phyloP scores from a whole-genome alignment of 2,113 vertebrate species.

The Amphiprion ocellaris region DNA sequence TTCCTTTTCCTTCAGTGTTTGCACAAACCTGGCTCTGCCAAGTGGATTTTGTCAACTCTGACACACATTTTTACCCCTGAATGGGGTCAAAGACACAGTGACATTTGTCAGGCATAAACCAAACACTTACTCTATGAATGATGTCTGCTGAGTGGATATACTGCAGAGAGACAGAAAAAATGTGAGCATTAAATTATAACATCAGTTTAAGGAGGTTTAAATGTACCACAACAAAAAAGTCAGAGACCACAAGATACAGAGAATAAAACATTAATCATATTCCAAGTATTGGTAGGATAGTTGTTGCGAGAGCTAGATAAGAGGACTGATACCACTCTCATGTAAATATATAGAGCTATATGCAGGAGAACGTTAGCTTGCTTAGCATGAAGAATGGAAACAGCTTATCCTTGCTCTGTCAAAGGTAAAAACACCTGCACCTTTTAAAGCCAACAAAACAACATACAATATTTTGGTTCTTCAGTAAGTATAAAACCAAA shows the following conservation, averaged over 20 bases:
- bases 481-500: too few relatives aligned
- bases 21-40: slow-evolving; percentile 9
- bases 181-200: slow-evolving; percentile 20
- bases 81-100: background rate
- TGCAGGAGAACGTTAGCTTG: background rate
- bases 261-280: background rate
- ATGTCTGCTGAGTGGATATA: slow-evolving; percentile 99
- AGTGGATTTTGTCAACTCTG: slow-evolving; percentile 22
- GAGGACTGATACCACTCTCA: background rate
- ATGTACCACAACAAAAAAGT: background rate
- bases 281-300: background rate
- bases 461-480: background rate
- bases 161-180: slow-evolving; percentile 80
- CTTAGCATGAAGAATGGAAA: background rate
- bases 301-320: background rate
- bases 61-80: background rate
- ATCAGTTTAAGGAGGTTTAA: background rate
- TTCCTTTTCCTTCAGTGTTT: slow-evolving; percentile 30
- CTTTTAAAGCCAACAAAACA: background rate
- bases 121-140: slow-evolving; percentile 95
- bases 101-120: background rate
- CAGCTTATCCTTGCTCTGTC: background rate
- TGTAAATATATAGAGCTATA: background rate
- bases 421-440: background rate
- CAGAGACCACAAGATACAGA: background rate